Evolutionary conservation across 2,797 vertebrate genomes (phyloP), one percentile per base, ranked within the genome.

Genomic region (Danio aesculapii): DNA sequence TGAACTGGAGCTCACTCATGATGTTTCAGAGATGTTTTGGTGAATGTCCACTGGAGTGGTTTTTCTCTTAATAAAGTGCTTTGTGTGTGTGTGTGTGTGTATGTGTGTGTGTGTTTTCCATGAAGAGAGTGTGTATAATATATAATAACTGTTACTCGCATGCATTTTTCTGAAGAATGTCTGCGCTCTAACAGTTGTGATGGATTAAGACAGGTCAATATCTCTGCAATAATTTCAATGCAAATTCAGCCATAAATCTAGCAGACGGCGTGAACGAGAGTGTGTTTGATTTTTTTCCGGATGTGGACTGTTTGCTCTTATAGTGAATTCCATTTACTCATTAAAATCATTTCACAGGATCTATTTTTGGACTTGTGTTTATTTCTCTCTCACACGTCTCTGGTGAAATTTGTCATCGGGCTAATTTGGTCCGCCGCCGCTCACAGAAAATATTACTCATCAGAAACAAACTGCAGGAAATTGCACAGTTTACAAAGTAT

Each of bases 161-260:
- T 77, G 73, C 73, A 67, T 49, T 63, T 43, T 79, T 81, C 69
- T 59, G 79, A 73, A 53, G 49, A 46, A 64, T 66, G 68, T 73
- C 1, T 47, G n/a, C 43, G 58, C 46, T 71, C 10, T 41, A 71
- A 43, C 68, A 61, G 12, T 58, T 83, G 66, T 55, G 62, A 75
- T 81, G 82, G 78, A 50, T 66, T 76, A 84, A 53, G 57, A 57
- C 53, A 59, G 43, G 44, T 53, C 69, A 55, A 64, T 63, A 64
- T 57, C 30, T 30, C n/a, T 49, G 59, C 78, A 80, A 73, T 80
- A 73, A 80, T 53, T 46, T 63, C 14, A 30, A 43, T 47, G 59
- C 47, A 80, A 72, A 39, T 41, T 63, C 41, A 55, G 39, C 47
- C 39, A 57, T 64, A 14, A 6, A n/a, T 21, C 50, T 17, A 50